Evolutionary conservation across 1,140 invertebrate genomes (phyloP), one percentile per base, ranked within the genome.

Genomic region (Diabrotica virgifera): DNA sequence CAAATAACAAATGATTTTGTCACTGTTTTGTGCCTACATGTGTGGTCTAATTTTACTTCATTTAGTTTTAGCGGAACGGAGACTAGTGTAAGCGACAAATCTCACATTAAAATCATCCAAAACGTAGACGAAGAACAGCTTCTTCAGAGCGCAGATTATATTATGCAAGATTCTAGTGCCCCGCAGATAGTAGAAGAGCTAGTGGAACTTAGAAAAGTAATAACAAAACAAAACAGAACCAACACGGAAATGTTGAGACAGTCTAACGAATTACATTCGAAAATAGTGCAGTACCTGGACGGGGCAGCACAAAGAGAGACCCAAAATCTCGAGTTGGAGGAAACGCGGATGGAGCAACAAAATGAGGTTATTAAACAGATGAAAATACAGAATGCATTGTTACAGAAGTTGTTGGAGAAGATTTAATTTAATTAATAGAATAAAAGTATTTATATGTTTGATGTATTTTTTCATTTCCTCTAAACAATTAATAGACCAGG

Each of bases 301-400:
- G 52, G 51, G 38, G 36, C 51, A 0, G 37, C n/a, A 0, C 12
- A 62, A 9, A 54, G 60, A 10, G 51, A 62, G 13, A 36, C 36
- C 36, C 51, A 62, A 52, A 36, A 13, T n/a, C 38, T 53, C 4
- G 52, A 54, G 37, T 54, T 62, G 6, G 36, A 62, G 37, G 60
- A 62, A 54, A 62, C 36, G 6, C 51, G 52, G 37, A 54, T 54
- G n/a, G 52, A 54, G 37, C 60, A 62, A 54, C 60, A 62, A 12
- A 62, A 54, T n/a, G 60, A 62, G 14, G 36, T 62, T 12, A 54
- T 62, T 11, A 53, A 62, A 40, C 60, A 62, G 51, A 62, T 62
- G 51, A 62, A 62, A 54, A 62, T 62, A 10, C 60, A 62, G 36
- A 62, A 62, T 9, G 38, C 14, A 36, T 62, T 62, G 52, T 53